Conservation (phyloP, 2,888 invertebrate species). For the Drosophila monieri region DNA sequence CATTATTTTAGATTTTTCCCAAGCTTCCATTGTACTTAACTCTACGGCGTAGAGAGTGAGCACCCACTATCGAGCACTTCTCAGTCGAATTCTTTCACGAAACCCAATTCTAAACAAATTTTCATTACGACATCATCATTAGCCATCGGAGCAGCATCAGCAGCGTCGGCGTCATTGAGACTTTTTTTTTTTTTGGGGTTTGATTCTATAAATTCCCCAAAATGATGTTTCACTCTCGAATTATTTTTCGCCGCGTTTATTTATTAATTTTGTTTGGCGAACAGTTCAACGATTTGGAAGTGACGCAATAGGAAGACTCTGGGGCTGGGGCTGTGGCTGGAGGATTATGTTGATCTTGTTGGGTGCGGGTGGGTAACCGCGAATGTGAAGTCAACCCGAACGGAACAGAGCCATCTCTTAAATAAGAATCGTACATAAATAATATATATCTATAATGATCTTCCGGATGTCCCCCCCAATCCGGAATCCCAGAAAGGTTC, state of each 20-base stretch:
- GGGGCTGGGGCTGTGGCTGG: conserved; percentile 53
- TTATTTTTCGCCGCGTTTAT: conserved; percentile 29
- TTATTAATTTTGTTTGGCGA: conserved; percentile 19
- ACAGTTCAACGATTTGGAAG: conserved; percentile 30
- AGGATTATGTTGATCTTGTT: conserved; percentile 27
- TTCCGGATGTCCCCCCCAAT: neutral
- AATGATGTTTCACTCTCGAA: conserved; percentile 55
- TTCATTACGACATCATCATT: conserved; percentile 67
- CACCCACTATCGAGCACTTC: neutral
- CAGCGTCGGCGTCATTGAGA: conserved; percentile 35
- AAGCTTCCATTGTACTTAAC: neutral
- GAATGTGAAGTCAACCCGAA: neutral
- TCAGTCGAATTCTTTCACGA: conserved; percentile 57
- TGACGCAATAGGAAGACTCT: conserved; percentile 57
- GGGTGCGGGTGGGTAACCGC: neutral
- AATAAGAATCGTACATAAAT: neutral
- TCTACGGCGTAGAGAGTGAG: too few relatives aligned
- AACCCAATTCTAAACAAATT: conserved; percentile 65
- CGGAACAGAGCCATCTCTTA: neutral
- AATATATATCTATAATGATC: neutral
- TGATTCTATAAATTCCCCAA: conserved; percentile 54
- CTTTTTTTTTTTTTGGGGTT: conserved; percentile 15
- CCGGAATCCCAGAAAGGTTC: neutral
- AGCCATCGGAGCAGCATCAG: conserved; percentile 34
- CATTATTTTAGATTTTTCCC: conserved; percentile 16